Conservation (phyloP, 2,797 vertebrate species). For the Balearica regulorum region DNA sequence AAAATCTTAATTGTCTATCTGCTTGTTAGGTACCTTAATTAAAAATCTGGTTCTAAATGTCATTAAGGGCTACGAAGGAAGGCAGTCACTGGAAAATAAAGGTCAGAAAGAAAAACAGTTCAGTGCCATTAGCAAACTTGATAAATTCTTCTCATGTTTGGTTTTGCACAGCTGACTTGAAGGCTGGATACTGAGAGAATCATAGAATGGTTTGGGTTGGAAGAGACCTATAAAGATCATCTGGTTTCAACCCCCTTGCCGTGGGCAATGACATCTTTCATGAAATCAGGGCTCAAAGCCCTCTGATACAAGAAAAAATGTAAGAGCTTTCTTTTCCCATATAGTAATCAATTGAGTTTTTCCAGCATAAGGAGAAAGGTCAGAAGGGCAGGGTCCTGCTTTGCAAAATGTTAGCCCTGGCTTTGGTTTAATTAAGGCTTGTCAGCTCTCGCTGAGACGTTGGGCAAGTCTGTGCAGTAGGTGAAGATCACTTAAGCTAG, state of each 20-base stretch:
- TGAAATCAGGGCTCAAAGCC: background rate
- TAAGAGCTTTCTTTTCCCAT: background rate
- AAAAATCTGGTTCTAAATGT: background rate
- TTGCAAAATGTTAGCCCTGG: background rate
- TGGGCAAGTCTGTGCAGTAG: background rate
- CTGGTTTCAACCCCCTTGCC: background rate
- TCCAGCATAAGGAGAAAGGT: background rate
- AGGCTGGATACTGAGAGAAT: background rate
- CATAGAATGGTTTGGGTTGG: background rate
- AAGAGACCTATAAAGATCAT: background rate
- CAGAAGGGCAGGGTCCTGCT: background rate
- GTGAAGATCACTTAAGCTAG: background rate
- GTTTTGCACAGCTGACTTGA: background rate
- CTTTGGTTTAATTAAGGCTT: background rate
- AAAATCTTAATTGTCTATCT: background rate
- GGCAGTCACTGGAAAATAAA: constrained; percentile 24
- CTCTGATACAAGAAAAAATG: background rate
- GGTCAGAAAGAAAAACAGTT: background rate
- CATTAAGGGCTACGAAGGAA: background rate
- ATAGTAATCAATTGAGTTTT: background rate
- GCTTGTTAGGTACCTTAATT: constrained; percentile 7
- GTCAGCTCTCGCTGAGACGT: background rate
- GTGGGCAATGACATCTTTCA: background rate
- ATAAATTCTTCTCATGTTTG: background rate
- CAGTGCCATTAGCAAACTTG: background rate